Conservation (phyloP, 53 echinoderm and acorn worm species). For the Hippasteria phrygiana region DNA sequence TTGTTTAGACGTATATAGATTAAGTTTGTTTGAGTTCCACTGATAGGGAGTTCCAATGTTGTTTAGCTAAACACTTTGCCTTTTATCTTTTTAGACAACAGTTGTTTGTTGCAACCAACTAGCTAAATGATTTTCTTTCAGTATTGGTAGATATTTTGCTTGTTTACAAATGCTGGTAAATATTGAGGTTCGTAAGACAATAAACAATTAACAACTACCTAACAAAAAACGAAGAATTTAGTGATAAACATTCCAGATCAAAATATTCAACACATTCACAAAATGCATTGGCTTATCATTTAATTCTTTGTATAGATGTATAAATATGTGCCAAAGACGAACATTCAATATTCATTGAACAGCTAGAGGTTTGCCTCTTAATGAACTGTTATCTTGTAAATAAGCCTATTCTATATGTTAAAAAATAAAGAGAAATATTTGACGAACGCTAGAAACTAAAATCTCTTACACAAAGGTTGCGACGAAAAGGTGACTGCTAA, state of each 20-base stretch:
- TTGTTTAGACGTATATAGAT: not conserved
- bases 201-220: too few relatives aligned
- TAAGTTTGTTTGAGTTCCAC: not conserved
- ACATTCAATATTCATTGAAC: not conserved
- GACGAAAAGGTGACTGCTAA: conserved; percentile 34
- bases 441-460: too few relatives aligned
- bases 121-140: not conserved
- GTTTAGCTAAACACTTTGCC: not conserved
- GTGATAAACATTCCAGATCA: too few relatives aligned
- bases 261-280: too few relatives aligned
- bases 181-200: too few relatives aligned
- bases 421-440: too few relatives aligned
- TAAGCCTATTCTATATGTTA: too few relatives aligned
- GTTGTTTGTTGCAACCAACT: conserved; percentile 15
- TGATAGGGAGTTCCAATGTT: not conserved
- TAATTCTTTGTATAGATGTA: not conserved
- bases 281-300: too few relatives aligned
- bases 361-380: too few relatives aligned
- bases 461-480: not conserved
- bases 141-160: not conserved
- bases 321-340: not conserved
- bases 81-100: conserved; percentile 1
- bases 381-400: too few relatives aligned
- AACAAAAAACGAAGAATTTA: too few relatives aligned
- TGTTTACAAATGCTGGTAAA: too few relatives aligned